phyloP scores from a whole-genome alignment of 2,888 invertebrate species.

The Limnephilus lunatus region DNA sequence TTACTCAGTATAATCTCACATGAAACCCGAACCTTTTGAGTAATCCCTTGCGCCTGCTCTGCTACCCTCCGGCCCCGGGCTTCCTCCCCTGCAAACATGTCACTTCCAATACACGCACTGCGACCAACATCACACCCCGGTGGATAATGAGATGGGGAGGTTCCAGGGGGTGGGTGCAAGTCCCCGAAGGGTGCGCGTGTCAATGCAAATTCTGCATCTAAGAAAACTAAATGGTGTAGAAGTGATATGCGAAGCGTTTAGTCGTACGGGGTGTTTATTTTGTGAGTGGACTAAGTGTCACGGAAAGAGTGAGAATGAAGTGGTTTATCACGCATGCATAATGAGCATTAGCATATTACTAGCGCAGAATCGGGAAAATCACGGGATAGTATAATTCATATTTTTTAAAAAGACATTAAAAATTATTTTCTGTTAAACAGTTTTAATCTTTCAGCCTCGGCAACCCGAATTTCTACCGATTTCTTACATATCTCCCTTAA shows the following conservation, averaged over 20 bases:
- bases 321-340: not conserved
- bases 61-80: conserved; percentile 2
- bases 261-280: conserved; percentile 9
- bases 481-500: no score
- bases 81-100: conserved; percentile 48
- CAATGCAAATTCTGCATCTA: conserved; percentile 48
- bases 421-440: no score
- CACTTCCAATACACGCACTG: conserved; percentile 54
- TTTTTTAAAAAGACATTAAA: no score
- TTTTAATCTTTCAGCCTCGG: no score
- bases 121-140: conserved; percentile 41
- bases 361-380: no score
- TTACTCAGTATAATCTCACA: not conserved
- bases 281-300: conserved; percentile 13
- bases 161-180: conserved; percentile 35
- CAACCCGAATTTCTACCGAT: no score
- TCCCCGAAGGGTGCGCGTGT: conserved; percentile 33
- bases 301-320: not conserved
- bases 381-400: no score
- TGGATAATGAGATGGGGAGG: conserved; percentile 42
- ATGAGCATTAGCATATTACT: not conserved
- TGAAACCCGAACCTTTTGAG: not conserved
- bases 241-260: conserved; percentile 29
- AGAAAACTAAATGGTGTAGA: conserved; percentile 49
- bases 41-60: conserved; percentile 5